Evolutionary conservation across 2,797 vertebrate genomes (phyloP).

Genomic region (Melanotaenia pygmaea): DNA sequence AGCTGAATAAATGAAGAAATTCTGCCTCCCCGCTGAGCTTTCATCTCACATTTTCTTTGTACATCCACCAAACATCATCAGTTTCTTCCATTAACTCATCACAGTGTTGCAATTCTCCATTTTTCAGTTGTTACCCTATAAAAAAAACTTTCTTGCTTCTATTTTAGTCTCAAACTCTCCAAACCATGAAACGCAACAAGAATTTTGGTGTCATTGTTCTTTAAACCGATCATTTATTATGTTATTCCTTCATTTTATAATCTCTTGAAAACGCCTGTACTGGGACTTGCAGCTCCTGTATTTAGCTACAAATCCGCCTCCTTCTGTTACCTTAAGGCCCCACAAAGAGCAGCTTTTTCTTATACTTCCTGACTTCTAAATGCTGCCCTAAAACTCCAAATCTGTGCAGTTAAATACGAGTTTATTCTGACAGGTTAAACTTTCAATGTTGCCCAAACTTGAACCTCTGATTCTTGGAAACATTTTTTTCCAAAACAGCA

Average conservation of each 20-base stretch:
- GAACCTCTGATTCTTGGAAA: neutral
- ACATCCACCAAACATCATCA: neutral
- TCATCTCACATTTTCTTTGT: neutral
- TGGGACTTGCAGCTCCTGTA: no score
- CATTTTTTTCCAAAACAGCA: neutral
- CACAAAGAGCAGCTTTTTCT: no score
- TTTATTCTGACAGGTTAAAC: neutral
- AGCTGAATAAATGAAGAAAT: slow-evolving; percentile 50
- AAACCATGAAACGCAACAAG: neutral
- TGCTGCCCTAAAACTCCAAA: no score
- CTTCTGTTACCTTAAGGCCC: no score
- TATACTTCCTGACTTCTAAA: no score
- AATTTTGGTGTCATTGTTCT: neutral
- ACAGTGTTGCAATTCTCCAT: neutral
- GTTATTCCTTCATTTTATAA: neutral
- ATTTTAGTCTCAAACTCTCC: neutral
- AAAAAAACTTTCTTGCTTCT: neutral
- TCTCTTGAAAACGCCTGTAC: neutral
- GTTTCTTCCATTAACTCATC: neutral
- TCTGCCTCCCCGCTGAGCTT: slow-evolving; percentile 24
- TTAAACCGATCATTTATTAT: neutral
- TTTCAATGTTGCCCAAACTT: neutral
- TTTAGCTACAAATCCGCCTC: no score
- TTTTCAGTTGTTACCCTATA: neutral
- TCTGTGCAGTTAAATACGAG: no score